Base-by-base conservation (phyloP, 2,888 invertebrate species). In the Hyppa rectilinea region DNA sequence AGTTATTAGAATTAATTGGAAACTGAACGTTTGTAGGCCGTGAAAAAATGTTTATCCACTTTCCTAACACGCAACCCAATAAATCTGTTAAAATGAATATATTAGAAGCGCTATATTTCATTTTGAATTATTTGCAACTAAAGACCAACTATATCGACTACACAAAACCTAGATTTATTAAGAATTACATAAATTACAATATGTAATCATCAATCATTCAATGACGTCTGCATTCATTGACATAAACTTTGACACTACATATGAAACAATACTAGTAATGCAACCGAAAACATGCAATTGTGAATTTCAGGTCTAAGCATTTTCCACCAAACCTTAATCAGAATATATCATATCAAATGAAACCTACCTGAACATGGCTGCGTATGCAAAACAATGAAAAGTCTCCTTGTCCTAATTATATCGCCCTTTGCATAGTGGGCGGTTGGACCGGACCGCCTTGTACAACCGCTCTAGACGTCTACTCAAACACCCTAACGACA, bases 371-470 rank as follows among this genome's bases (percentile, higher is more conserved):
- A 70, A 73, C 60, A 67, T 71, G 72, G 76, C 76, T 78, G 62
- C 76, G 78, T 78, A 82, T 82, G 80, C 74, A 82, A 78, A 81
- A 87, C 85, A 89, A 88, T 84, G 86, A 88, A 86, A 89, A 84
- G 85, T 85, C 81, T 80, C 88, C 88, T 87, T 88, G 90, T 83
- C 83, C 89, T 86, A 88, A 89, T 89, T 91, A 87, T 81, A 74
- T 77, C 72, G 85, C 88, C 88, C 88, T 88, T 88, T 84, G 71
- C 78, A 65, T 43, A 75, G 84, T 81, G 76, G 82, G 81, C 68
- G 84, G 79, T 50, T 40, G 71, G 61, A 81, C 85, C 74, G 71
- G 85, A 80, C 83, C 70, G 78, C 79, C 86, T 79, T 85, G 83
- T 80, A 53, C 79, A 61, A 70, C 59, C 75, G 67, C 73, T 85